Percentiles rank a stretch among this genome's conserved stretches.
Evolutionary conservation across 2,888 invertebrate species (phyloP).

Genomic region (Anorthoa munda): DNA sequence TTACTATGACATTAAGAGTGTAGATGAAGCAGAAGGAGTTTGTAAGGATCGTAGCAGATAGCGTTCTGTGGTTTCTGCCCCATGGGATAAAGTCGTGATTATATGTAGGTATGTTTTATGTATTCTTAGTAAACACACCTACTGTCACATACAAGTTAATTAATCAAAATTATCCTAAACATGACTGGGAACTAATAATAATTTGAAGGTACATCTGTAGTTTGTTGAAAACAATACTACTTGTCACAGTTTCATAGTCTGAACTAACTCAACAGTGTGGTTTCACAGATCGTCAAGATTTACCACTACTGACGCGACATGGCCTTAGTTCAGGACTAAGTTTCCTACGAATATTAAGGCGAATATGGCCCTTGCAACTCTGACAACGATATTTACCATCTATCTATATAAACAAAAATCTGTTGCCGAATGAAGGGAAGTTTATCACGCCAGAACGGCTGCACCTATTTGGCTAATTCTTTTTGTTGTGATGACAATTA

Average conservation of each 20-base stretch:
- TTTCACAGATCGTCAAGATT: slow-evolving; percentile 54
- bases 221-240: slow-evolving; percentile 41
- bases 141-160: neutral
- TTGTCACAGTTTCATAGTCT: slow-evolving; percentile 40
- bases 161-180: slow-evolving; percentile 32
- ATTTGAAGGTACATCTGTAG: slow-evolving; percentile 33
- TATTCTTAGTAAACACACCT: no score
- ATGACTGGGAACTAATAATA: slow-evolving; percentile 23
- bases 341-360: slow-evolving; percentile 21
- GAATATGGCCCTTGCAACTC: slow-evolving; percentile 5
- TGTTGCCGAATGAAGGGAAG: no score
- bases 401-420: neutral
- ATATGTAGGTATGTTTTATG: no score
- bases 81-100: no score
- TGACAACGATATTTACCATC: neutral
- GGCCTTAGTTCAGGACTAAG: slow-evolving; percentile 32
- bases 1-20: no score
- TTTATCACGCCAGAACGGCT: no score
- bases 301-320: slow-evolving; percentile 43
- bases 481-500: no score
- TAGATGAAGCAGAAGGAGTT: no score
- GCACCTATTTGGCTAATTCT: no score
- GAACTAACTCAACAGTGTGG: slow-evolving; percentile 52
- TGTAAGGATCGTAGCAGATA: no score
- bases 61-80: no score